Base-by-base conservation (phyloP, 1,140 invertebrate genomes). In the Papilio dardanus region DNA sequence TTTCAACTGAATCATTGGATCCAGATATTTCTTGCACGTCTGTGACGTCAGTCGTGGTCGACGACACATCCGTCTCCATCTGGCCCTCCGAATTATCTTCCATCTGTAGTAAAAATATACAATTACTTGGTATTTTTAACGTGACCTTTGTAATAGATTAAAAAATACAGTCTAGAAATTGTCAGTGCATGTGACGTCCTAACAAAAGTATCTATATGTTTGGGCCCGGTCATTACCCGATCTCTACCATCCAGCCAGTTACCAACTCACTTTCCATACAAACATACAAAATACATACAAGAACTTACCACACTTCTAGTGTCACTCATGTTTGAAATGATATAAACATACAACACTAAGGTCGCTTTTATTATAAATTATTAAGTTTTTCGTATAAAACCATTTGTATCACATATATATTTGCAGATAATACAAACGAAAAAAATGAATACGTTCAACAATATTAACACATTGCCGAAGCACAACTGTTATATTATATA, bases 211-310 rank as follows among this genome's bases (percentile, higher is more conserved):
- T 81, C 74, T 81, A 76, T 86, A 84, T 84, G 85, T 83, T 80
- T 76, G 73, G 79, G 86, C 88, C 88, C 88, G 86, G 88, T 90
- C 86, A 88, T 86, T 89, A 88, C 77, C 85, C 85, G 88, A 90
- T 84, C 85, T 83, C 74, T 85, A 79, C 77, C 80, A 86, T 82
- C 82, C 83, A 91, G 84, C 83, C 84, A 85, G 79, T 74, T 82
- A 88, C 80, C 77, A 84, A 87, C 77, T 82, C 88, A 93, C 89
- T 91, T 92, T 91, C 90, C 91, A 90, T 90, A 88, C 82, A 88
- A 83, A 86, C 84, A 88, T 88, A 91, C 82, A 87, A 89, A 89
- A 90, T 86, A 87, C 82, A 91, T 84, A 79, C 77, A 84, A 76
- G 77, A 82, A 83, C 89, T 89, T 83, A 92, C 89, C 86, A 82